These are phyloP conservation scores for Delichon dasypus DNA, from an alignment of 2,797 vertebrate genomes.

Conservation along the genomic window DNA sequence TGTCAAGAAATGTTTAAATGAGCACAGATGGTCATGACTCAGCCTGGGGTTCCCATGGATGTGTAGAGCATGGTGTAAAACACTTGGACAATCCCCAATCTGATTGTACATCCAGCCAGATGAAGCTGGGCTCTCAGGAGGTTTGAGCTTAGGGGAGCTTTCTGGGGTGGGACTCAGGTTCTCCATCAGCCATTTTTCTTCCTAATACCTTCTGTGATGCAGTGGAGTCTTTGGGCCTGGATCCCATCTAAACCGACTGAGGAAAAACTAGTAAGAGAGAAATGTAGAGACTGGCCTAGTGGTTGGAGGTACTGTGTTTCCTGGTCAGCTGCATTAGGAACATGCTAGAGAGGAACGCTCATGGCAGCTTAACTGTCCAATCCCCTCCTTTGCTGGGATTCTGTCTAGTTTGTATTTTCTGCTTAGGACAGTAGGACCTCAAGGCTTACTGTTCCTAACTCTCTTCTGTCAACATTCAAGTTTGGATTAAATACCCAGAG, in stretches of 20 bases:
- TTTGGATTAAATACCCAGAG: not conserved
- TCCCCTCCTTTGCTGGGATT: not conserved
- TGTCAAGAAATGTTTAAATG: slow-evolving; percentile 53
- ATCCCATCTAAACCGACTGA: not conserved
- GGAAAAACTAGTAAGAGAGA: not conserved
- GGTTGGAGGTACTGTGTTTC: not conserved
- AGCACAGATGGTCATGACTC: slow-evolving; percentile 54
- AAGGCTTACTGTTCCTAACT: not conserved
- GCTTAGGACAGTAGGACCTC: not conserved
- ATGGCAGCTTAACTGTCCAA: accelerated
- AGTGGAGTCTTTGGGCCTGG: not conserved
- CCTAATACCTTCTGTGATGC: not conserved
- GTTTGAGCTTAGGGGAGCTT: not conserved
- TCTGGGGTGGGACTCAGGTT: not conserved
- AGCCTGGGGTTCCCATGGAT: slow-evolving; percentile 40
- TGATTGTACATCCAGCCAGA: slow-evolving; percentile 27
- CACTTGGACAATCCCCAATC: slow-evolving; percentile 28
- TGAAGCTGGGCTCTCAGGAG: slow-evolving; percentile 17
- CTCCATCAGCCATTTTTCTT: not conserved
- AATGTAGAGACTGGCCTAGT: not conserved
- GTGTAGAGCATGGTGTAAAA: slow-evolving; percentile 26
- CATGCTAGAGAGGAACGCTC: not conserved
- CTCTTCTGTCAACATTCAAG: not conserved
- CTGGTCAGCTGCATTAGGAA: not conserved
- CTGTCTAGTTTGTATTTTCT: not conserved